Percentiles rank a stretch among this genome's conserved stretches.
These are phyloP conservation scores for Hydrozoanthus tunicans DNA, from an alignment of 64 coral and sea anemone genomes.

Conservation along the genomic window DNA sequence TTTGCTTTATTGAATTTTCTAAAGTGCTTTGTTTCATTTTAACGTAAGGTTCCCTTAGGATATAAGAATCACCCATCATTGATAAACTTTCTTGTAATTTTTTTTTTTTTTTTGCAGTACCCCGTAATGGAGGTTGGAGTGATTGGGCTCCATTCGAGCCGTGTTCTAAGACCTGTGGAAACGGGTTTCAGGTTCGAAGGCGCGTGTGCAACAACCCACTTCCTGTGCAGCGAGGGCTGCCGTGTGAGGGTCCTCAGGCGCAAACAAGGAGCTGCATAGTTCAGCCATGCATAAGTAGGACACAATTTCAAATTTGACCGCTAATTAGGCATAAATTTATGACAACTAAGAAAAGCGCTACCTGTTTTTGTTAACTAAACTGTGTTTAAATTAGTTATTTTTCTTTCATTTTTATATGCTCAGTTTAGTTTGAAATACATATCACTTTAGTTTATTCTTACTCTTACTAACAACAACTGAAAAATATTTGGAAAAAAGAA, in stretches of 20 bases:
- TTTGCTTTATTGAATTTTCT: background rate
- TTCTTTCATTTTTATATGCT: too few species aligned
- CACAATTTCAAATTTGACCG: background rate
- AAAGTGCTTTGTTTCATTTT: background rate
- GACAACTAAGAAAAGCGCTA: too few species aligned
- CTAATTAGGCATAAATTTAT: too few species aligned
- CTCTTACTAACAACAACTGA: too few species aligned
- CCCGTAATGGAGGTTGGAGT: background rate
- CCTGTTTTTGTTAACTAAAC: too few species aligned
- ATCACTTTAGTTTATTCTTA: too few species aligned
- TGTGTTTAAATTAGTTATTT: too few species aligned
- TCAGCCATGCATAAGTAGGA: constrained; percentile 30
- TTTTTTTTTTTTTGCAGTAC: background rate
- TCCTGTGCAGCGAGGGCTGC: background rate
- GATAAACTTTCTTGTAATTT: background rate
- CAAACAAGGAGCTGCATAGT: constrained; percentile 20
- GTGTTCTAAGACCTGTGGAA: background rate
- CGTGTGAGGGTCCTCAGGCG: background rate
- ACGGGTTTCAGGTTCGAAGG: background rate
- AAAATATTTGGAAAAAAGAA: too few species aligned
- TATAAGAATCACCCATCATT: background rate
- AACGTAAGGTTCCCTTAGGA: background rate
- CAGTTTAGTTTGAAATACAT: too few species aligned
- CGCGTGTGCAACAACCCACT: background rate
- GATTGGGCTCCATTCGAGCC: background rate